phyloP scores from a whole-genome alignment of 2,113 vertebrate species.

The Chrysemys picta region DNA sequence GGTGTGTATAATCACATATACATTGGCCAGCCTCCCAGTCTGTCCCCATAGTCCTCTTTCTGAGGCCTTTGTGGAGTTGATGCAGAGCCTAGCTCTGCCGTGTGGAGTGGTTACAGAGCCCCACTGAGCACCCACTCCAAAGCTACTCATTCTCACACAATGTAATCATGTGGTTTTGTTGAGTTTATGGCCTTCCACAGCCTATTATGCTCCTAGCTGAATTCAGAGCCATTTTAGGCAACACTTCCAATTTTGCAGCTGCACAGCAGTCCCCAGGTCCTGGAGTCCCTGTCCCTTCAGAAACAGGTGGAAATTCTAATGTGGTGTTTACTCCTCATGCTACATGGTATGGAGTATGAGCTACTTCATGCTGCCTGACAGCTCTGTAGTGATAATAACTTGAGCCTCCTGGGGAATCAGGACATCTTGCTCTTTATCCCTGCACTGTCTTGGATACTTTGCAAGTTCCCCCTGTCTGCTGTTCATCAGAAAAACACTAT shows the following conservation, averaged over 20 bases:
- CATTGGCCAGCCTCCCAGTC: neutral
- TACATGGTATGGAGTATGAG: neutral
- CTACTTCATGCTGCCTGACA: conserved; percentile 17
- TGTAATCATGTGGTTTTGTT: neutral
- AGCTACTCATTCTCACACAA: neutral
- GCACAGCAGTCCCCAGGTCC: neutral
- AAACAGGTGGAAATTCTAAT: neutral
- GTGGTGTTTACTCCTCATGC: neutral
- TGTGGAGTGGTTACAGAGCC: neutral
- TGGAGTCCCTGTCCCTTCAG: neutral
- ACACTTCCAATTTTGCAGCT: neutral
- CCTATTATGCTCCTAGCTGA: neutral
- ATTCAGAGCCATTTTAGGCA: neutral
- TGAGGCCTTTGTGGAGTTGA: neutral
- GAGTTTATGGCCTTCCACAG: neutral
- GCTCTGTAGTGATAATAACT: conserved; percentile 41
- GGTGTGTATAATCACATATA: fast-evolving
- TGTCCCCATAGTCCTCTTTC: neutral
- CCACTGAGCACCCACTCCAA: neutral
- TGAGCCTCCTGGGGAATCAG: neutral
- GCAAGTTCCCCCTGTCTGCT: neutral
- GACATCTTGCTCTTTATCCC: neutral
- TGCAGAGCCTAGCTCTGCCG: neutral
- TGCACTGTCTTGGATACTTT: conserved; percentile 7
- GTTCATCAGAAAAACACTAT: neutral